A percentile compares a stretch with the other conserved stretches of the same genome.
Evolutionary conservation across 2,797 vertebrate genomes (phyloP).

Genomic region (Macrochelys suwanniensis): DNA sequence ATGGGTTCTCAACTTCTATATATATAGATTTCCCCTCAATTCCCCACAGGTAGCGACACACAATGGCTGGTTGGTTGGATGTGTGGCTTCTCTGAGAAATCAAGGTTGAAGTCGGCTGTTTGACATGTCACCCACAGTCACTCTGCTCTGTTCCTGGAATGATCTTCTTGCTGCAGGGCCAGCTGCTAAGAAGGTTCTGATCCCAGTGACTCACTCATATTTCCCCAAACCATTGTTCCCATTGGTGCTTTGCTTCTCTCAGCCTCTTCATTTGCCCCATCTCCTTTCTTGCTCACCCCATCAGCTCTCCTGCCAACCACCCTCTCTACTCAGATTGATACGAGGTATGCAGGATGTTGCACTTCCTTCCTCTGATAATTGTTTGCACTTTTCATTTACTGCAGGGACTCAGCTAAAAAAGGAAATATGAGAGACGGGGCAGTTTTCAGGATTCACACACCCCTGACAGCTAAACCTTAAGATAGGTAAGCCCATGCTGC

Average conservation of each 20-base stretch:
- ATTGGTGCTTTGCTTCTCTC: neutral
- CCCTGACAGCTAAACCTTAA: neutral
- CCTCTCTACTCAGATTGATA: accelerated
- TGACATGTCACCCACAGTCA: neutral
- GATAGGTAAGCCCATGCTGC: neutral
- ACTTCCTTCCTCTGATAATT: neutral
- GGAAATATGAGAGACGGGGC: neutral
- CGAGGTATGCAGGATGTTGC: neutral
- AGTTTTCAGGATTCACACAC: neutral
- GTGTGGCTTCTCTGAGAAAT: neutral
- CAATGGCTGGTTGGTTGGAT: neutral
- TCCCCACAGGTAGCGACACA: neutral
- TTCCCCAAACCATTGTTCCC: neutral
- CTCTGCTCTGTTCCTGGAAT: neutral
- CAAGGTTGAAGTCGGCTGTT: neutral
- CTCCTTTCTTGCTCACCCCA: neutral
- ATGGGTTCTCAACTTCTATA: neutral
- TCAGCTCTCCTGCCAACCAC: accelerated
- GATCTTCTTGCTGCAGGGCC: neutral
- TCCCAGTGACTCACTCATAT: neutral
- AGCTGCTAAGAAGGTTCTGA: neutral
- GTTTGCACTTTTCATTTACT: neutral
- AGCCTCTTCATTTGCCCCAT: neutral
- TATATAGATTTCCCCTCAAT: neutral
- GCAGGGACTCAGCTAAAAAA: neutral